Evolutionary conservation across 1,140 invertebrate genomes (phyloP), one percentile per base, ranked within the genome.

Genomic region (Anthonomus grandis): DNA sequence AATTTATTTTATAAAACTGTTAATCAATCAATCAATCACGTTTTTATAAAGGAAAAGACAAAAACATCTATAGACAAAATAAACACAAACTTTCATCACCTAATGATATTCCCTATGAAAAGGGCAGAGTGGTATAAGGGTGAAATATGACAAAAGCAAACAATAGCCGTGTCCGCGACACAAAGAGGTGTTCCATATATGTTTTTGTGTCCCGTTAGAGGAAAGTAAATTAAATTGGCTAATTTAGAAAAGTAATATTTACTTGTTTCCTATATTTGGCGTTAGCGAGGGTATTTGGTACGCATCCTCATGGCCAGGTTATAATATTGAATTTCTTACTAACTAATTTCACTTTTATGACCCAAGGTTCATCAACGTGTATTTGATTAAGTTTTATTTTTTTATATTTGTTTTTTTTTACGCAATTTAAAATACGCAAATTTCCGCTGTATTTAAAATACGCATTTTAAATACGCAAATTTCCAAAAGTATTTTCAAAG

Each of bases 121-220:
- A 55, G 53, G 27, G 24, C 42, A 55, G 38, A 46, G 45, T 46
- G 47, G 47, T 55, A n/a, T n/a, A n/a, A 46, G 53, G 53, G 42
- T 44, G 42, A 48, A 55, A 46, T 46, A 55, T 48, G 53, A 55
- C 53, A 55, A 55, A 55, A 55, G 42, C 53, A 55, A 55, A 55
- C 53, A 55, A 55, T 47, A 25, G 42, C n/a, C 19, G 34, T 21
- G 41, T 46, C 42, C 42, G 38, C 53, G 47, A 10, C 36, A 19
- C 50, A 53, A 53, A 53, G 42, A 24, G 50, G 50, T 25, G 50
- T 44, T 54, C 46, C 21, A 37, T 54, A 42, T 54, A 21, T 54
- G 51, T 54, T 54, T 46, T 25, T 54, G 15, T 25, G 41, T 25
- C 46, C n/a, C n/a, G n/a, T 25, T 45, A 36, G 24, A 22, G 41